Evolutionary conservation across 2,888 invertebrate species (phyloP), one percentile per base, ranked within the genome.

Genomic region (Galeruca laticollis): DNA sequence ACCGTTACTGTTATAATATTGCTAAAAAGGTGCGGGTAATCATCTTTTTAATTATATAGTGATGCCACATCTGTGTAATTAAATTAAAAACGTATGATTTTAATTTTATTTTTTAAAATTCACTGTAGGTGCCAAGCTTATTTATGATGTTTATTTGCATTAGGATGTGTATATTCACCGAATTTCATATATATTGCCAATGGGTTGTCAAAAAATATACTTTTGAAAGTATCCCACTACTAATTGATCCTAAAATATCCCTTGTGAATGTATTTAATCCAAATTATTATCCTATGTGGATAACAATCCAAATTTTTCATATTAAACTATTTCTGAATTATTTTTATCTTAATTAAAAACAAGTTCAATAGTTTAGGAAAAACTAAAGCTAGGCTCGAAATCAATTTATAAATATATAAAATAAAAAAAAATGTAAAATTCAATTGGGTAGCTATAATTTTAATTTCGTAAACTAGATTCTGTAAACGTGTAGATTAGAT

Each of bases 21-120:
- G 65, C 66, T 60, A 73, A 70, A 71, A 70, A 60, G 75, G 71
- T 75, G 73, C 69, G 64, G 64, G 70, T 70, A 73, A 72, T 68
- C 60, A 47, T 68, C 47, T n/a, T 72, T 68, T 60, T 72, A 57
- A 73, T 70, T 71, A 74, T 61, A 21, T 72, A 71, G 74, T 70
- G 72, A 49, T 73, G 71, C 73, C 74, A 73, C 72, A 74, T 67
- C 60, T 72, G 64, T 56, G 40, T 64, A 64, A 68, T 67, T 74
- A 63, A 26, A 6, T 26, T 26, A 6, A 6, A 26, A 26, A 26
- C 70, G 61, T 62, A 68, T 71, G 68, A 61, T 70, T 63, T 66
- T 68, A 57, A 69, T 73, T 70, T 73, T 69, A 66, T 66, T 71
- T 76, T 73, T 67, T 65, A 68, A 70, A 47, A 52, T 47, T 66